These are phyloP conservation scores for Papilio xuthus DNA, from an alignment of 1,140 invertebrate genomes.

Conservation along the genomic window DNA sequence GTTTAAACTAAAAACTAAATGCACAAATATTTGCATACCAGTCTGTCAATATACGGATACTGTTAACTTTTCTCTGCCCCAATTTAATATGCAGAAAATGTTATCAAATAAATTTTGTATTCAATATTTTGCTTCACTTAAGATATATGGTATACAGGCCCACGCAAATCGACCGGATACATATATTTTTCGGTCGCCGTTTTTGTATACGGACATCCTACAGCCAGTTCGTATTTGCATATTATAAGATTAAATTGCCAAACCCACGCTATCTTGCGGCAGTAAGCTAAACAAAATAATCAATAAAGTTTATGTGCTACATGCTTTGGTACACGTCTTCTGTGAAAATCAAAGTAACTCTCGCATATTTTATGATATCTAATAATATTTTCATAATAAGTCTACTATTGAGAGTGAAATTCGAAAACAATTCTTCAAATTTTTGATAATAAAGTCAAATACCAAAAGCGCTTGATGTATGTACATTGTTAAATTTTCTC, in stretches of 20 bases:
- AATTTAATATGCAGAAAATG: slow-evolving; percentile 21
- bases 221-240: slow-evolving; percentile 68
- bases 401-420: background rate
- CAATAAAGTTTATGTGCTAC: slow-evolving; percentile 9
- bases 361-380: background rate
- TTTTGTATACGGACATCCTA: slow-evolving; percentile 75
- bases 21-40: background rate
- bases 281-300: slow-evolving; percentile 33
- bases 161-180: slow-evolving; percentile 69
- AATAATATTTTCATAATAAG: background rate
- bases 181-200: slow-evolving; percentile 74
- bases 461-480: background rate
- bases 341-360: background rate
- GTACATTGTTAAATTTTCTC: background rate
- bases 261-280: slow-evolving; percentile 49
- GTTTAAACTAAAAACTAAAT: background rate
- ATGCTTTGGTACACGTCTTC: background rate
- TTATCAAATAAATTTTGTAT: slow-evolving; percentile 17
- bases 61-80: slow-evolving; percentile 7
- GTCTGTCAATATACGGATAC: slow-evolving; percentile 7
- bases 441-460: background rate
- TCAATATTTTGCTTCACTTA: slow-evolving; percentile 16
- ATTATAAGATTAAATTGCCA: slow-evolving; percentile 58
- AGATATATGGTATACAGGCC: slow-evolving; percentile 44
- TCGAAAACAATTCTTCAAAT: background rate